Conservation (phyloP, 1,140 invertebrate species). For the Bombus waltoni region DNA sequence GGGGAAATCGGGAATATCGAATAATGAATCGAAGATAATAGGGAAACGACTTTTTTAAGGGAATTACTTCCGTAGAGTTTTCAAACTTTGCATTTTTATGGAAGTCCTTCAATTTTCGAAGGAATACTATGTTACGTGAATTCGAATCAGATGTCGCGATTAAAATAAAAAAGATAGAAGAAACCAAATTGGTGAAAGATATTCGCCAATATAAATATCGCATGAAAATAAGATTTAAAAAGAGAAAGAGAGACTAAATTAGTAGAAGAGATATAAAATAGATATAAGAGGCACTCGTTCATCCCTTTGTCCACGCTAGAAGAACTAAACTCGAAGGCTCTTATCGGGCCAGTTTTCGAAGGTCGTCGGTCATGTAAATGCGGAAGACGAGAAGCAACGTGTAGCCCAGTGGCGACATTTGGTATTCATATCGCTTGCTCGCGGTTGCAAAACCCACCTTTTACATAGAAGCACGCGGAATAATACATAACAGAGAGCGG, state of each 20-base stretch:
- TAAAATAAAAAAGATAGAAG: not conserved
- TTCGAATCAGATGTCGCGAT: no score
- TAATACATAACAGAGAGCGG: conserved; percentile 47
- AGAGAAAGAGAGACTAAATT: no score
- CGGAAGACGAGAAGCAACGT: not conserved
- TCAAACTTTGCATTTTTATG: no score
- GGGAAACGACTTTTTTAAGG: no score
- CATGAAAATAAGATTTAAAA: no score
- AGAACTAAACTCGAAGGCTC: not conserved
- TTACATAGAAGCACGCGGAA: conserved; percentile 43
- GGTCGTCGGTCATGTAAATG: conserved; percentile 17
- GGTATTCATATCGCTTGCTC: conserved; percentile 48
- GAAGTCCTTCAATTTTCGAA: no score
- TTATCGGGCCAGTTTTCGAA: conserved; percentile 7
- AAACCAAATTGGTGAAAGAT: no score
- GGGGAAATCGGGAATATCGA: not conserved
- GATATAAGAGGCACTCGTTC: no score
- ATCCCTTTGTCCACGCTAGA: not conserved
- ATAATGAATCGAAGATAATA: not conserved
- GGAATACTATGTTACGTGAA: no score
- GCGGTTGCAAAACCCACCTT: conserved; percentile 40
- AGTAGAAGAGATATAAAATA: no score
- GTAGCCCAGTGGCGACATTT: conserved; percentile 29
- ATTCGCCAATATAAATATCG: no score
- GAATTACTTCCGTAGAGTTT: not conserved